A percentile compares a stretch with the other conserved stretches of the same genome.
Conservation (phyloP, 2,113 vertebrate genomes). For the pig (Sus scrofa) region DNA sequence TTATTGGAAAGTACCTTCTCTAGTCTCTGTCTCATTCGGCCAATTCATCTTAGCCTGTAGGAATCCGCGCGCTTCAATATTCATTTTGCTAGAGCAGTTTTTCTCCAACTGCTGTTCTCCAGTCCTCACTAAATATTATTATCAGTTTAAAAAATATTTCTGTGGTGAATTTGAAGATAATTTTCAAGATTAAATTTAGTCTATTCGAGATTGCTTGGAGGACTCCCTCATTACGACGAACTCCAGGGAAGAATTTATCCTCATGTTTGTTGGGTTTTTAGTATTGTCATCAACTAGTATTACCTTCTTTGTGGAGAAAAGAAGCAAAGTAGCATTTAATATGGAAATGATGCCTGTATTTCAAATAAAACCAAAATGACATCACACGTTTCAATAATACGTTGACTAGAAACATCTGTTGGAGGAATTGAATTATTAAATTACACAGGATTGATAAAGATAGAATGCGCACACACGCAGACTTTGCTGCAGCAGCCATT, state of each 20-base stretch:
- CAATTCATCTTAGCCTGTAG: neutral
- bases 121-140: neutral
- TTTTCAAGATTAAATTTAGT: neutral
- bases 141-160: neutral
- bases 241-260: neutral
- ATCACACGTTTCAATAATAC: neutral
- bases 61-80: neutral
- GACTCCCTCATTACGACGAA: neutral
- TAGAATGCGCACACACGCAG: neutral
- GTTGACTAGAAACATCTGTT: neutral
- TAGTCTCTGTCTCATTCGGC: neutral
- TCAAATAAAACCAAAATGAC: slow-evolving; percentile 29
- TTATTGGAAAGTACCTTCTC: neutral
- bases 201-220: neutral
- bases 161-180: neutral
- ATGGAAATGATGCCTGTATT: neutral
- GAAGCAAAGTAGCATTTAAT: neutral
- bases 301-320: neutral
- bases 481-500: neutral
- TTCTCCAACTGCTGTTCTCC: neutral
- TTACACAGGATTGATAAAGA: neutral
- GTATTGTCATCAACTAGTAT: neutral
- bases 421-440: neutral
- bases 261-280: neutral
- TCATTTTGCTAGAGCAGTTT: neutral